A percentile compares a stretch with the other conserved stretches of the same genome.
phyloP scores from a whole-genome alignment of 2,888 invertebrate genomes.

The Aproaerema taeniolella region DNA sequence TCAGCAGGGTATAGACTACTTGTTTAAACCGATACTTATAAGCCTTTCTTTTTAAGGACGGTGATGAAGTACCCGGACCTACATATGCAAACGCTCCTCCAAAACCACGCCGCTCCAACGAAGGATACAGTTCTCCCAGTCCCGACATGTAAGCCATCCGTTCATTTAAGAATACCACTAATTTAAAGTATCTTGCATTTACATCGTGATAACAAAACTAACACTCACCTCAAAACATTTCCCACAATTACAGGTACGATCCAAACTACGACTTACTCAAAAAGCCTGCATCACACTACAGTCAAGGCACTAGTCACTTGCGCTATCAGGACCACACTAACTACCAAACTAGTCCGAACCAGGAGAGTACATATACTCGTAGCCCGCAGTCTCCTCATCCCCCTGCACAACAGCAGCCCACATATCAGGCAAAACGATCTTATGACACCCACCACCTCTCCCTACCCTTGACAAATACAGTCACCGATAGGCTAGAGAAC shows the following conservation, averaged over 20 bases:
- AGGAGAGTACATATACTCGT: conserved; percentile 73
- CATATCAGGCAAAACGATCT: conserved; percentile 53
- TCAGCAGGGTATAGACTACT: no score
- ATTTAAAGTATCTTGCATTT: no score
- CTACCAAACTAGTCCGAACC: conserved; percentile 52
- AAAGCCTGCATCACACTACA: conserved; percentile 72
- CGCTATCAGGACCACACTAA: conserved; percentile 60
- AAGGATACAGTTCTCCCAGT: conserved; percentile 86
- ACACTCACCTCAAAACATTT: conserved; percentile 9
- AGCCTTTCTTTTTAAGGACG: conserved; percentile 48
- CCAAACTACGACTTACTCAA: conserved; percentile 73
- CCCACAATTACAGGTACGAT: conserved; percentile 65
- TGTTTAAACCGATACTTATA: no score
- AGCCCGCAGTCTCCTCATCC: conserved; percentile 67
- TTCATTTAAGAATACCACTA: no score
- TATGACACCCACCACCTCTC: conserved; percentile 69
- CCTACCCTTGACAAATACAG: conserved; percentile 61
- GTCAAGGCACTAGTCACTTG: conserved; percentile 60
- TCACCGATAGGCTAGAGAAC: conserved; percentile 56
- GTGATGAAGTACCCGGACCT: conserved; percentile 71
- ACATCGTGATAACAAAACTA: no score
- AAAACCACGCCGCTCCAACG: conserved; percentile 88
- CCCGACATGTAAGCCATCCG: conserved; percentile 76
- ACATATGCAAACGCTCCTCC: conserved; percentile 94
- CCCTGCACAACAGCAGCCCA: conserved; percentile 56